A percentile compares a stretch with the other conserved stretches of the same genome.
These are phyloP conservation scores for Brachionus rotundiformis DNA, from an alignment of 1,140 invertebrate genomes.

Conservation along the genomic window DNA sequence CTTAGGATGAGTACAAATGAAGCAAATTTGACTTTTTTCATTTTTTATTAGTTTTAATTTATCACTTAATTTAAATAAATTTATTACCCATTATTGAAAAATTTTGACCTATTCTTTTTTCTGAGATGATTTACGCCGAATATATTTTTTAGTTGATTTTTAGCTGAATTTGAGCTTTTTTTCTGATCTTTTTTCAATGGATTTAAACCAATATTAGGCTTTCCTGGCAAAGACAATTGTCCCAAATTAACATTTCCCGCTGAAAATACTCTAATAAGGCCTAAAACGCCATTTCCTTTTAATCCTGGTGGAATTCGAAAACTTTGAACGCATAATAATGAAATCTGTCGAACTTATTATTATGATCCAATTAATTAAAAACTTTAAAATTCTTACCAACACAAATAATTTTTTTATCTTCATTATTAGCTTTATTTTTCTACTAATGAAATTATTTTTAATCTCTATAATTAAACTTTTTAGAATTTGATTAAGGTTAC, in stretches of 20 bases:
- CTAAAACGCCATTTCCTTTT: background rate
- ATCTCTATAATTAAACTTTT: too few relatives aligned
- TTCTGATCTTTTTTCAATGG: too few relatives aligned
- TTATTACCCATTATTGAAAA: too few relatives aligned
- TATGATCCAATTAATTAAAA: too few relatives aligned
- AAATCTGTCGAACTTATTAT: background rate
- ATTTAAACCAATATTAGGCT: too few relatives aligned
- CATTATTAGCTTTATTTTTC: background rate
- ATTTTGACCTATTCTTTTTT: too few relatives aligned
- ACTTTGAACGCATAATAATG: background rate
- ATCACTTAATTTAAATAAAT: background rate
- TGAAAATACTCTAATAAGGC: background rate
- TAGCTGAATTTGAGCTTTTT: too few relatives aligned
- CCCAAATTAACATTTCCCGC: background rate
- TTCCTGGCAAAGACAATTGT: too few relatives aligned
- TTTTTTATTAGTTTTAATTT: background rate
- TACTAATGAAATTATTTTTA: background rate
- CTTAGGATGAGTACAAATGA: conserved; percentile 33
- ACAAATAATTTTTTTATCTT: background rate
- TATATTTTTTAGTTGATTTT: too few relatives aligned
- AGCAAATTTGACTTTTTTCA: background rate
- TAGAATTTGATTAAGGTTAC: too few relatives aligned
- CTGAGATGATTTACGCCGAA: background rate
- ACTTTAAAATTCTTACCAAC: background rate
- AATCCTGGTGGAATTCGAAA: background rate